Base-by-base conservation (phyloP, 2,113 vertebrate species). In the Stigmatopora argus region DNA sequence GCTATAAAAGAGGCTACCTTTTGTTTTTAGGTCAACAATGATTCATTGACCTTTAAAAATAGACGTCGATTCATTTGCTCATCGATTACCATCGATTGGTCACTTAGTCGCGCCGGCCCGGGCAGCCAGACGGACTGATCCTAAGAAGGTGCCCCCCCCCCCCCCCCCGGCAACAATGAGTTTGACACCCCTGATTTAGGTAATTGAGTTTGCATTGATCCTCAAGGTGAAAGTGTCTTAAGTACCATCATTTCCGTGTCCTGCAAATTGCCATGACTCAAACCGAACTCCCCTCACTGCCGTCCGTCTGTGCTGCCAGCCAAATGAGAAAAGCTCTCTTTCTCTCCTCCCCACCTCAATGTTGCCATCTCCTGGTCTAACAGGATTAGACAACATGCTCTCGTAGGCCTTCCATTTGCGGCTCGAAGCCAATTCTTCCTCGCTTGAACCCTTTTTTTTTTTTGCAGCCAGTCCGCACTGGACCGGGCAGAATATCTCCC, bases 301-400 rank as follows among this genome's bases (percentile, higher is more conserved):
- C 26, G 26, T 31, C 26, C 3, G 69, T 58, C 34, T 59, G 38
- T 23, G 41, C 57, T 65, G 41, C 71, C 46, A 62, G 67, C 51
- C 66, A 52, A 77, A 65, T 46, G 74, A 69, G 49, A 35, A 21
- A 55, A 60, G 35, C 41, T 5, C 65, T 44, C 47, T 69, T 76
- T 66, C 65, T 52, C 62, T 59, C 23, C 49, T 77, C 70, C 66
- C 83, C 73, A 77, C 84, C 86, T 89, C 88, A 88, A 89, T 79
- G 60, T 85, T 87, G 88, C 88, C 88, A 86, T 86, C 88, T 89
- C 68, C 85, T 89, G 88, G 88, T 34, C 65, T 69, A 82, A 79
- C 66, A 49, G 74, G 80, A 79, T 81, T 74, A 75, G 73, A 78
- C 83, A 85, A 61, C 64, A 52, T 17, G 31, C 51, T 71, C 68